phyloP scores from a whole-genome alignment of 2,113 vertebrate species.

The Triplophysa siluroides region DNA sequence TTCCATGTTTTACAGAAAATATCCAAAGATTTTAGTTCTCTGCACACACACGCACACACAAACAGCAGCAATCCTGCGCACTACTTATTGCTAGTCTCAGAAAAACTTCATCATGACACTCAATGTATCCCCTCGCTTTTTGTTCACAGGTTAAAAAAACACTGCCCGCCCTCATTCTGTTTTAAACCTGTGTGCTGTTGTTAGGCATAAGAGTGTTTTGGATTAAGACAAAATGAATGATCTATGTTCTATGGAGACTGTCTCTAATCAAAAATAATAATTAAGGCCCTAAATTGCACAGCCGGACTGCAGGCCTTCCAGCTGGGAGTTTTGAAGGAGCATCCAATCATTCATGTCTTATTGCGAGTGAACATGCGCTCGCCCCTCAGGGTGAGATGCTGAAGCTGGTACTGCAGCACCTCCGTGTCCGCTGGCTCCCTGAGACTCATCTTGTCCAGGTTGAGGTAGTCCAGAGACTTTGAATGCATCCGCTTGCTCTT shows the following conservation, averaged over 20 bases:
- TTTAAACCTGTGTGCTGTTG: too few species aligned
- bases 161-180: background rate
- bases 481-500: conserved; percentile 89
- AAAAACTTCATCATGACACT: conserved; percentile 19
- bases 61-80: conserved; percentile 58
- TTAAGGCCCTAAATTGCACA: conserved; percentile 53
- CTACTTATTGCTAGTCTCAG: conserved; percentile 73
- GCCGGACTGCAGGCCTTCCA: conserved; percentile 47
- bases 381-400: conserved; percentile 90
- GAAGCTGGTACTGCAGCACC: conserved; percentile 91
- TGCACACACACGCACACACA: conserved; percentile 33
- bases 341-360: conserved; percentile 76
- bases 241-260: conserved; percentile 52
- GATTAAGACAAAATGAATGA: conserved; percentile 57
- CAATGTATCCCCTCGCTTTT: conserved; percentile 18
- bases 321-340: conserved; percentile 25
- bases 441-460: conserved; percentile 93
- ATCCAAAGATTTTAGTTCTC: conserved; percentile 41
- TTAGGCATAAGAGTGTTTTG: background rate
- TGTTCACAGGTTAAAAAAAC: conserved; percentile 35
- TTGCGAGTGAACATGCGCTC: conserved; percentile 88
- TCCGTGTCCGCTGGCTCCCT: conserved; percentile 94
- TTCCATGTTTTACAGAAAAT: conserved; percentile 49
- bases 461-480: conserved; percentile 98
- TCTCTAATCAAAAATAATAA: conserved; percentile 52